Conservation (phyloP, 2,888 invertebrate species). For the Apotomis turbidana region DNA sequence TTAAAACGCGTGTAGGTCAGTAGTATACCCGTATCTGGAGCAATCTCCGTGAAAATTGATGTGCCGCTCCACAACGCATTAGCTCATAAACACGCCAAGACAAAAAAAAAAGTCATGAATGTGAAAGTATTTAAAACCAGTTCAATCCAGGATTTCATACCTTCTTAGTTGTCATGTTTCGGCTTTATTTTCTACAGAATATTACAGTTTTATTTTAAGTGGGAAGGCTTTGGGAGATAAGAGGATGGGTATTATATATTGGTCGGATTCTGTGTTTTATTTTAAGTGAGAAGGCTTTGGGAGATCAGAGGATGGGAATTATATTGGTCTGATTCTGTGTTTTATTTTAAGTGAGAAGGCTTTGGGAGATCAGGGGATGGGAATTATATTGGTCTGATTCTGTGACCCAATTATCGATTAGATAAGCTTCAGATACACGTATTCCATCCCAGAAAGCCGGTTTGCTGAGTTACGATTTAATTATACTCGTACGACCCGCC, state of each 20-base stretch:
- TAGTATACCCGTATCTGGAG: slow-evolving; percentile 21
- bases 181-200: background rate
- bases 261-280: background rate
- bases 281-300: background rate
- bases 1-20: slow-evolving; percentile 34
- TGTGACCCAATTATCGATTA: slow-evolving; percentile 35
- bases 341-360: background rate
- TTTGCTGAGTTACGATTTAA: too few species aligned
- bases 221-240: background rate
- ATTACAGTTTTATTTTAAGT: background rate
- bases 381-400: slow-evolving; percentile 15
- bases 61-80: slow-evolving; percentile 6
- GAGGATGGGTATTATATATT: background rate
- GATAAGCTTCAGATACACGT: slow-evolving; percentile 16
- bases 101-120: slow-evolving; percentile 28
- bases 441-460: too few species aligned
- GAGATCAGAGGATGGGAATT: background rate
- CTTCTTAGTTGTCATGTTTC: background rate
- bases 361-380: background rate
- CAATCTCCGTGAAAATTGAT: slow-evolving; percentile 27
- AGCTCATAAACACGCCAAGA: slow-evolving; percentile 23
- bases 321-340: slow-evolving; percentile 2
- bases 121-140: slow-evolving; percentile 36
- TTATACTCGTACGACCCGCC: too few species aligned
- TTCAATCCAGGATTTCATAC: background rate